Evolutionary conservation across 2,888 invertebrate species (phyloP).

Genomic region (Apodemia zela): DNA sequence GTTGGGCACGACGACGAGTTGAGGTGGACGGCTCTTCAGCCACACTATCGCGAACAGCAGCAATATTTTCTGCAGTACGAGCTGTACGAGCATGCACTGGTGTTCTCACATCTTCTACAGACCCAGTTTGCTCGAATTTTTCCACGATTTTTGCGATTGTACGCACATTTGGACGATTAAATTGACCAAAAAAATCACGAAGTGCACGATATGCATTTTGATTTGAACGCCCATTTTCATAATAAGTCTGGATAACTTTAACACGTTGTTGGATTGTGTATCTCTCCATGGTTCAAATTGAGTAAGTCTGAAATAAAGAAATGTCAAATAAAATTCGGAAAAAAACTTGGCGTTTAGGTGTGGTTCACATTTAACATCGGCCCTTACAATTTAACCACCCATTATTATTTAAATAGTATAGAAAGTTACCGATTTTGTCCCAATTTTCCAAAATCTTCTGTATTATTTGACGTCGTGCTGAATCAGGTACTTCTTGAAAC

Average conservation of each 20-base stretch:
- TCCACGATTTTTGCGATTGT: slow-evolving; percentile 20
- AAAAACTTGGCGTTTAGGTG: slow-evolving; percentile 29
- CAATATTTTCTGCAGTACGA: slow-evolving; percentile 25
- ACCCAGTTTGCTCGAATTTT: slow-evolving; percentile 21
- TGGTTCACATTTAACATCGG: slow-evolving; percentile 28
- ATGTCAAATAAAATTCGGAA: slow-evolving; percentile 28
- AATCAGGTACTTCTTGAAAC: too few species aligned
- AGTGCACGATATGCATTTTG: slow-evolving; percentile 29
- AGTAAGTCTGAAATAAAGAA: slow-evolving; percentile 25
- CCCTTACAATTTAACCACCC: slow-evolving; percentile 26
- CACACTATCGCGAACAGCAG: slow-evolving; percentile 28
- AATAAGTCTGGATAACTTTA: neutral
- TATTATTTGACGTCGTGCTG: too few species aligned
- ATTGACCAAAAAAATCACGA: slow-evolving; percentile 27
- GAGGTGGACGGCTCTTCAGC: slow-evolving; percentile 27
- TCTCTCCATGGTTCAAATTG: slow-evolving; percentile 25
- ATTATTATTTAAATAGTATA: too few species aligned
- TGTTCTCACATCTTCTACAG: slow-evolving; percentile 20
- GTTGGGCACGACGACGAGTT: slow-evolving; percentile 23
- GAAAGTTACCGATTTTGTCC: too few species aligned
- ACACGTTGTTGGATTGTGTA: slow-evolving; percentile 9
- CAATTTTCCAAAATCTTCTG: too few species aligned
- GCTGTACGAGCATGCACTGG: slow-evolving; percentile 26
- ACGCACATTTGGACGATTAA: slow-evolving; percentile 24
- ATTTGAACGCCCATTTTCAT: slow-evolving; percentile 25